A percentile compares a stretch with the other conserved stretches of the same genome.
Conservation (phyloP, 2,797 vertebrate genomes). For the Carapus acus region DNA sequence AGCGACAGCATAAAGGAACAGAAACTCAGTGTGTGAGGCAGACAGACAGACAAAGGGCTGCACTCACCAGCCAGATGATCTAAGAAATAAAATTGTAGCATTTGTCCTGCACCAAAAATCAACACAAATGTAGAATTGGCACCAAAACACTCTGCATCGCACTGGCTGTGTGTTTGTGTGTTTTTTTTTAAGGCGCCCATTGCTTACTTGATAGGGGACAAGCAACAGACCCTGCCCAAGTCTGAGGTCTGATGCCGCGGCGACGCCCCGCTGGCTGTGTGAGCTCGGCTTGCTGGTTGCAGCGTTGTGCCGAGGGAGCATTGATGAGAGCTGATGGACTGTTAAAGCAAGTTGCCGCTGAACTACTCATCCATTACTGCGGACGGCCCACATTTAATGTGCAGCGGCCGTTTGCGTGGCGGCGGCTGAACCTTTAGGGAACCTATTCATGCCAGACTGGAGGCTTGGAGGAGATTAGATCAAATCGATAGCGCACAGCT, state of each 20-base stretch:
- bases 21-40: constrained; percentile 55
- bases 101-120: constrained; percentile 62
- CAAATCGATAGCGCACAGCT: constrained; percentile 67
- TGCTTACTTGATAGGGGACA: constrained; percentile 30
- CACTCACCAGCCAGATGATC: constrained; percentile 66
- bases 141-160: constrained; percentile 53
- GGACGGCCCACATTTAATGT: constrained; percentile 66
- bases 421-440: constrained; percentile 65
- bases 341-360: constrained; percentile 58
- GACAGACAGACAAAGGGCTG: constrained; percentile 71
- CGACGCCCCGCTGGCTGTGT: constrained; percentile 43
- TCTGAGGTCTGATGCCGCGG: constrained; percentile 28
- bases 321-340: constrained; percentile 65
- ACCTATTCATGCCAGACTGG: constrained; percentile 58
- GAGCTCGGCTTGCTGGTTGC: constrained; percentile 48
- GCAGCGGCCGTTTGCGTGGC: constrained; percentile 70
- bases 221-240: too few species aligned
- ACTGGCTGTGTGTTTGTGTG: constrained; percentile 30
- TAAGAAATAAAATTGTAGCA: constrained; percentile 64
- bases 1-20: constrained; percentile 55
- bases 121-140: too few species aligned
- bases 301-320: constrained; percentile 48
- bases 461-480: constrained; percentile 66
- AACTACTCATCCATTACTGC: constrained; percentile 65
- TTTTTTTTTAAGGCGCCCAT: constrained; percentile 25